Conservation (phyloP, 2,113 vertebrate genomes). For the Corythornis vintsioides region DNA sequence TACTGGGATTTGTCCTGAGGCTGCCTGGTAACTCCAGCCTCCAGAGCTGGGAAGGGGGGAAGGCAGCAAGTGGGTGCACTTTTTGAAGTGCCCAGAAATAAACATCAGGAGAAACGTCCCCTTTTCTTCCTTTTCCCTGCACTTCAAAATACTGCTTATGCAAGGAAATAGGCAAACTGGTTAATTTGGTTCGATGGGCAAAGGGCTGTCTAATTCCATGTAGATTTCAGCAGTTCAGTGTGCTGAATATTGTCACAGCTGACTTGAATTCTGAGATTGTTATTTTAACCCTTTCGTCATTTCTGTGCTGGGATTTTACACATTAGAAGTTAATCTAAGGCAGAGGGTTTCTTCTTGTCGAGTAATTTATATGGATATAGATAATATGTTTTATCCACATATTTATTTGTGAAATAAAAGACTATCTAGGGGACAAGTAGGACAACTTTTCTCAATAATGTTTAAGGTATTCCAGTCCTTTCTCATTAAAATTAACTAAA, state of each 20-base stretch:
- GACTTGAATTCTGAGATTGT: conserved; percentile 61
- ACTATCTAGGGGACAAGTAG: background rate
- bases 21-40: conserved; percentile 23
- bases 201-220: conserved; percentile 41
- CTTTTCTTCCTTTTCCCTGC: background rate
- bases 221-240: conserved; percentile 47
- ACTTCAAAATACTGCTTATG: background rate
- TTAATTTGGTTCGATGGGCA: conserved; percentile 46
- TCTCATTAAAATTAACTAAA: background rate
- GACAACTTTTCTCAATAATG: conserved; percentile 1
- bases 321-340: background rate
- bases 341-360: background rate
- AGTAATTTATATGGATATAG: background rate
- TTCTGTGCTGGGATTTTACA: background rate
- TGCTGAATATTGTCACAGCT: conserved; percentile 59
- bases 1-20: background rate
- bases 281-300: conserved; percentile 58
- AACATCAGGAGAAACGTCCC: background rate
- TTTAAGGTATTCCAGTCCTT: background rate
- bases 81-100: background rate
- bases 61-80: background rate
- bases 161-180: conserved; percentile 25
- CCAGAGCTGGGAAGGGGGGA: background rate
- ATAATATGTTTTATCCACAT: background rate
- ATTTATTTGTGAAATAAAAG: background rate